phyloP scores from a whole-genome alignment of 2,888 invertebrate species.

The Dynastes maya region DNA sequence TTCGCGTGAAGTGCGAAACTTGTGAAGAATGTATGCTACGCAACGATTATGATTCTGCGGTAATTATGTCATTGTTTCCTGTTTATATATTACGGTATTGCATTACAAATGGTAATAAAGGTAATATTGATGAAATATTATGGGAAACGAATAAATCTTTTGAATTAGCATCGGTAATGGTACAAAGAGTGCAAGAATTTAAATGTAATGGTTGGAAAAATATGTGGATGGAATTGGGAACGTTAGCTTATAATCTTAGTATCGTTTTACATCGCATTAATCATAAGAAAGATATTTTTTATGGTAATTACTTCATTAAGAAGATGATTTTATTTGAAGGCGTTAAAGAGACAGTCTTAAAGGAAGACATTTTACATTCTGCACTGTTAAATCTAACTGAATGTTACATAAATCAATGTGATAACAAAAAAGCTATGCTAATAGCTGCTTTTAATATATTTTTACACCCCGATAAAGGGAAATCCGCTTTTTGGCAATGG shows the following conservation, averaged over 20 bases:
- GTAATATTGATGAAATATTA: neutral
- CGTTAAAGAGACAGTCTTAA: conserved; percentile 34
- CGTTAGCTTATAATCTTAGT: conserved; percentile 34
- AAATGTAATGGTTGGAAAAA: conserved; percentile 32
- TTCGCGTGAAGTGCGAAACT: neutral
- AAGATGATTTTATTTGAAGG: conserved; percentile 53
- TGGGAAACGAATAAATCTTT: neutral
- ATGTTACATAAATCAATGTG: conserved; percentile 50
- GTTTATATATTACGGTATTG: conserved; percentile 30
- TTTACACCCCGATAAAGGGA: conserved; percentile 53
- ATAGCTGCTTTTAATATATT: conserved; percentile 58
- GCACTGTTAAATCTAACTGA: conserved; percentile 52
- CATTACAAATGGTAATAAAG: conserved; percentile 18
- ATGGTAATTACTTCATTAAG: conserved; percentile 42
- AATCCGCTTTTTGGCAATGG: conserved; percentile 58
- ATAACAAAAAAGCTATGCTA: conserved; percentile 55
- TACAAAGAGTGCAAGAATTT: conserved; percentile 11
- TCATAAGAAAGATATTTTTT: neutral
- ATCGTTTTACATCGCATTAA: conserved; percentile 2
- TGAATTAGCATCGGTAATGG: neutral
- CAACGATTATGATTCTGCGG: conserved; percentile 18
- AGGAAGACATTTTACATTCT: conserved; percentile 49
- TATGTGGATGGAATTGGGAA: conserved; percentile 28
- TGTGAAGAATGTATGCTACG: conserved; percentile 16
- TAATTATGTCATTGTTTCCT: neutral